Evolutionary conservation across 2,113 vertebrate species (phyloP).

Genomic region (Platichthys stellatus): DNA sequence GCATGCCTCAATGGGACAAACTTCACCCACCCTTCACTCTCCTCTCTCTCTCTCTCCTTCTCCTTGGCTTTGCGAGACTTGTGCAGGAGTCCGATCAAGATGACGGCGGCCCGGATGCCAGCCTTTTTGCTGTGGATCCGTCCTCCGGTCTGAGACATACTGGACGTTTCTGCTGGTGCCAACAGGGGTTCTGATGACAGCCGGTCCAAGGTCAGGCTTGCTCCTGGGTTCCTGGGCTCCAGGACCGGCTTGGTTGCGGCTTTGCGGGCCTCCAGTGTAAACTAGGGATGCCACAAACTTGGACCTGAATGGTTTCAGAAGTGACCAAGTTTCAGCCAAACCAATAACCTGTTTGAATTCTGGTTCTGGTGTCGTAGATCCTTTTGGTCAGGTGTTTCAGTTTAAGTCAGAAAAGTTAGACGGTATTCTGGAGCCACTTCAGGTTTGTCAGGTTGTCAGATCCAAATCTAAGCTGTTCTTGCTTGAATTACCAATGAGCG

Average conservation of each 20-base stretch:
- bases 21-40: slow-evolving; percentile 79
- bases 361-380: background rate
- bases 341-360: slow-evolving; percentile 34
- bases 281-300: slow-evolving; percentile 10
- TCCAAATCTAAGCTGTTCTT: background rate
- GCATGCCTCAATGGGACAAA: slow-evolving; percentile 23
- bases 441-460: slow-evolving; percentile 21
- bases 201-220: slow-evolving; percentile 63
- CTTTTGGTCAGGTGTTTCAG: background rate
- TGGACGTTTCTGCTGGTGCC: slow-evolving; percentile 55
- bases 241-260: slow-evolving; percentile 56
- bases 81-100: slow-evolving; percentile 94
- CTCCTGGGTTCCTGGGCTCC: slow-evolving; percentile 49
- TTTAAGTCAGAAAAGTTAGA: slow-evolving; percentile 25
- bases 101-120: slow-evolving; percentile 92
- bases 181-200: slow-evolving; percentile 60
- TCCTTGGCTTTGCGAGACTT: slow-evolving; percentile 90
- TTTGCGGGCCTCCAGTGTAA: slow-evolving; percentile 66
- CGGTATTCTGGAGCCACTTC: slow-evolving; percentile 7
- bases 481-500: background rate
- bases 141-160: slow-evolving; percentile 85
- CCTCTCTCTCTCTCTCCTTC: slow-evolving; percentile 73
- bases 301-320: slow-evolving; percentile 14
- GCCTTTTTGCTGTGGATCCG: slow-evolving; percentile 89
- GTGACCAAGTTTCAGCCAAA: slow-evolving; percentile 25